Conservation (phyloP, 2,888 invertebrate genomes). For the Corbicula japonica region DNA sequence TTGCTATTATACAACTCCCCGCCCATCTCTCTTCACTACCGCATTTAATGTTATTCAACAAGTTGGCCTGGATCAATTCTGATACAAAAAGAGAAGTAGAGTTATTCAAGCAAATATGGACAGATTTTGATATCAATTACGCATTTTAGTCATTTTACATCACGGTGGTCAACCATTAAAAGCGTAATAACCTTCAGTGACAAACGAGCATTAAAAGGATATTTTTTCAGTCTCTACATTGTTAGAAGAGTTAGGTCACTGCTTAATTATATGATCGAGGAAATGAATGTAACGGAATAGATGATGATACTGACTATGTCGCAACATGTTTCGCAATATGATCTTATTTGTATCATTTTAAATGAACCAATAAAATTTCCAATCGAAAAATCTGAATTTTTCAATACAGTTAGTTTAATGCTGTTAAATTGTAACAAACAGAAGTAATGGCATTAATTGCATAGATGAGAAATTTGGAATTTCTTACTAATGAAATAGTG, state of each 20-base stretch:
- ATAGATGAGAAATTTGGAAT: too few species aligned
- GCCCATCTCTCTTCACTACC: conserved; percentile 14
- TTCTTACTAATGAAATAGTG: too few species aligned
- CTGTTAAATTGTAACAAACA: too few species aligned
- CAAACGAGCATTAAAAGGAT: conserved; percentile 6
- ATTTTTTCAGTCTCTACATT: conserved; percentile 4
- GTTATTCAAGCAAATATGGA: conserved; percentile 26
- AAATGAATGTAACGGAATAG: conserved; percentile 14
- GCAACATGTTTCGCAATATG: conserved; percentile 9
- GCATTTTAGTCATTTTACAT: conserved; percentile 8
- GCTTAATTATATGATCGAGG: conserved; percentile 15
- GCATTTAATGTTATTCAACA: conserved; percentile 22
- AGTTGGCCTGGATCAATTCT: background rate
- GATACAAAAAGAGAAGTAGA: background rate
- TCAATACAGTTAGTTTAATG: too few species aligned
- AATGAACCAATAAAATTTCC: too few species aligned
- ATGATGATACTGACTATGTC: conserved; percentile 2
- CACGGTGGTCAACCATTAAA: conserved; percentile 30
- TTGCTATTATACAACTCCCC: conserved; percentile 8
- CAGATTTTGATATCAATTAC: conserved; percentile 32
- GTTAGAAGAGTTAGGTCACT: conserved; percentile 6
- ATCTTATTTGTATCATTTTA: too few species aligned
- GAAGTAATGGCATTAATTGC: too few species aligned
- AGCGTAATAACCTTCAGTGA: conserved; percentile 20
- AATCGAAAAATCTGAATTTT: too few species aligned